Conservation (phyloP, 2,797 vertebrate species). For the Podargus strigoides region DNA sequence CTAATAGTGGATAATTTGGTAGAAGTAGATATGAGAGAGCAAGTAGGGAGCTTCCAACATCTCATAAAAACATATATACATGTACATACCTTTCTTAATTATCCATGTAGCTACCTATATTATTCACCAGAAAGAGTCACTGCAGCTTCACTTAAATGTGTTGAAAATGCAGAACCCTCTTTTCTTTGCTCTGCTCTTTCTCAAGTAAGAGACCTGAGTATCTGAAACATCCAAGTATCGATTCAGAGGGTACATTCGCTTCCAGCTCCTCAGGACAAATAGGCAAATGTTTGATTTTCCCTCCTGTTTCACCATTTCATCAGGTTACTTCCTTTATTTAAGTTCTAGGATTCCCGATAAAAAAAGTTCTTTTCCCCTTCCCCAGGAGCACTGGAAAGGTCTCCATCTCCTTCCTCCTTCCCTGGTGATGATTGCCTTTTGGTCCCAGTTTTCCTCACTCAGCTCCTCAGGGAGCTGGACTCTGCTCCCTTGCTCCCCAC, state of each 20-base stretch:
- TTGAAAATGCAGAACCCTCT: background rate
- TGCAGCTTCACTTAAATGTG: background rate
- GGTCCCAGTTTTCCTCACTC: background rate
- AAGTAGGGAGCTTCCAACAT: background rate
- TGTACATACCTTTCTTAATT: background rate
- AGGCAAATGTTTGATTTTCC: constrained; percentile 25
- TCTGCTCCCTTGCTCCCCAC: background rate
- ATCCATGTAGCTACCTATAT: background rate
- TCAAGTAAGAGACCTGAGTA: background rate
- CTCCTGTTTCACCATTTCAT: background rate
- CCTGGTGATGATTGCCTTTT: background rate
- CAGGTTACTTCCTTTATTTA: background rate
- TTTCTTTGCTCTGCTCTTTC: constrained; percentile 9
- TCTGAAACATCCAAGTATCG: background rate
- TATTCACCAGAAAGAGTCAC: background rate
- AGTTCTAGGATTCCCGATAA: background rate
- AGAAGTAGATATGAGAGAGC: background rate
- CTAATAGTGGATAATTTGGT: background rate
- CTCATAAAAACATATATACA: background rate
- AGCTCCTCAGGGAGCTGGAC: background rate
- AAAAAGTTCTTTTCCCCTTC: background rate
- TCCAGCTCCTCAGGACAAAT: background rate
- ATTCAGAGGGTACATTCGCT: background rate
- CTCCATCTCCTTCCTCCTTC: background rate
- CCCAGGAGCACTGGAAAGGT: background rate